Evolutionary conservation across 2,797 vertebrate species (phyloP), one percentile per base, ranked within the genome.

Genomic region (Cercopithecus neglectus): DNA sequence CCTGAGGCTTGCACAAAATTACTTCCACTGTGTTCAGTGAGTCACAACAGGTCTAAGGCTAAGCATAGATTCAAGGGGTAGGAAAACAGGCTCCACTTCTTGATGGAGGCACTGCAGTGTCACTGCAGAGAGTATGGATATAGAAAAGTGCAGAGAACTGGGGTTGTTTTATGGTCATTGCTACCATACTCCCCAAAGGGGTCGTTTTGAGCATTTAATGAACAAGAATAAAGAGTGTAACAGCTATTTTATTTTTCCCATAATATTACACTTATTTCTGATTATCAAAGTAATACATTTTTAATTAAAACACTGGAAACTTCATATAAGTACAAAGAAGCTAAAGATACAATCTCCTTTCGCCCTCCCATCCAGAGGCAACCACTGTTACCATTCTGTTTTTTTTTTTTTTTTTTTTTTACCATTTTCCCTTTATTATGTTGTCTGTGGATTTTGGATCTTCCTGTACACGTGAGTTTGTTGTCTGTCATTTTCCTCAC

Each of bases 261-360:
- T 67, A 88, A 41, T 75, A 21, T 70, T 85, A 80, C 53, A 84
- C 59, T 79, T 96, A 82, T 72, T 95, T 83, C 86, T 80, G 78
- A 81, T 67, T 8, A 85, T 59, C 33, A 79, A 33, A 87, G 55
- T 64, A 87, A 88, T 59, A 41, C 3, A 2, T 46, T 30, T 26
- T 88, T 61, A 85, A 74, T 91, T 74, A 39, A 80, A 64, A 79
- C 26, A 10, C 50, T 57, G 44, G 41, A 30, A 70, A 70, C 3
- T 61, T 72, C 19, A 0, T 4, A 1, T 26, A 41, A 64, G n/a
- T 55, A 48, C n/a, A 55, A 84, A 2, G 64, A 72, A 80, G 17
- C 76, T 46, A 53, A 33, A 82, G 86, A 81, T 1, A 19, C 39
- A 4, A 5, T 81, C 44, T 89, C 41, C 74, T 85, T 64, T 12